Evolutionary conservation across 2,888 invertebrate genomes (phyloP), one percentile per base, ranked within the genome.

Genomic region (Scelioninae gen. 1): DNA sequence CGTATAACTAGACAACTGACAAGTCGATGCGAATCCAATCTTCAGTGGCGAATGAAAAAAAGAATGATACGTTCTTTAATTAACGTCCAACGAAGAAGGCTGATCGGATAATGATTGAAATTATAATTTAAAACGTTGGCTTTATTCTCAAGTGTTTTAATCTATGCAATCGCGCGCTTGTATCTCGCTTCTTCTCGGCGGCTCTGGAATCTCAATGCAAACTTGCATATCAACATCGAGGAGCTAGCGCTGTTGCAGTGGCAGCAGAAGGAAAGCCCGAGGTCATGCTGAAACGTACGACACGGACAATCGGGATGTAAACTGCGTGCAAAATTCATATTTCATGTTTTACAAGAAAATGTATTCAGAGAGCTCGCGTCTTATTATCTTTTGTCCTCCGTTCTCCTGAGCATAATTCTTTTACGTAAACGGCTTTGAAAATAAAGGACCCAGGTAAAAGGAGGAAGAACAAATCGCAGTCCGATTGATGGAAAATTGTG

Each of bases 251-350:
- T 65, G 77, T 55, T 58, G 60, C 68, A 58, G 69, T 47, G 69
- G 60, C 69, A 53, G 77, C 68, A 53, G 55, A 23, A 38, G 62
- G 45, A 38, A 53, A 56, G 65, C 78, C 78, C 56, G 58, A 63
- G 78, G 78, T 78, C 71, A 55, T 40, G 56, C 9, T 43, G 56
- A 56, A 47, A 51, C 43, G 45, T 62, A 45, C 60, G 40, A 60
- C 51, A 53, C 69, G 77, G 63, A 78, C 71, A 72, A 72, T 72
- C 45, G 51, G 40, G 60, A 60, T 60, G 71, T 47, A 58, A 71
- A 71, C 49, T 51, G 71, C 60, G 60, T 40, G 55, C 71, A 71
- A 71, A 71, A 71, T 71, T 71, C 71, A 60, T 71, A 71, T 71
- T 71, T 71, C 71, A 71, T 60, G 51, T 71, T 71, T 71, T 71